Evolutionary conservation across 2,797 vertebrate species (phyloP).

Genomic region (Mus caroli): DNA sequence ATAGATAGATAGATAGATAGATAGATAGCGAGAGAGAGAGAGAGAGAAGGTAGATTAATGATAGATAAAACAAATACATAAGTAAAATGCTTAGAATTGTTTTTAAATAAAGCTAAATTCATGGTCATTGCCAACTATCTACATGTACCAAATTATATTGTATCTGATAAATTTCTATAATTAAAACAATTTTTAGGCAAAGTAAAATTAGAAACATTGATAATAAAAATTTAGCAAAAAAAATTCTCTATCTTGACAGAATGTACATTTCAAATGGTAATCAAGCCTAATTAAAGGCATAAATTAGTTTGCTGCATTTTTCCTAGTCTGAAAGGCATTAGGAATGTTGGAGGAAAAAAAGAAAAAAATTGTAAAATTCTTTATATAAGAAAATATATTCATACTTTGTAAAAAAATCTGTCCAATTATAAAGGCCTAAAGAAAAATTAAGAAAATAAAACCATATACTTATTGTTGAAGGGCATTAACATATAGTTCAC

Average conservation of each 20-base stretch:
- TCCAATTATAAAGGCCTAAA: slow-evolving; percentile 23
- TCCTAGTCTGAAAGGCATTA: not conserved
- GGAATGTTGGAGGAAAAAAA: not conserved
- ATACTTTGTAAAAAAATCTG: slow-evolving; percentile 39
- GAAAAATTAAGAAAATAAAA: slow-evolving; percentile 40
- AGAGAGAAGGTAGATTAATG: no score
- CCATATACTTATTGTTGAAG: slow-evolving; percentile 14
- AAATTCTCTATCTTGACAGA: not conserved
- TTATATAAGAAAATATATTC: slow-evolving; percentile 37
- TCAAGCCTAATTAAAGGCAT: not conserved
- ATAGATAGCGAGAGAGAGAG: not conserved
- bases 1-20: not conserved
- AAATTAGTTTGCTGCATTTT: not conserved
- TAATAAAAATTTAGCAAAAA: slow-evolving; percentile 52
- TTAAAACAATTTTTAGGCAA: not conserved
- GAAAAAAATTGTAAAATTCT: slow-evolving; percentile 23
- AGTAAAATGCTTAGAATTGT: not conserved
- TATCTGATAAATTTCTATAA: not conserved
- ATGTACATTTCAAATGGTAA: slow-evolving; percentile 44
- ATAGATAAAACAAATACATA: not conserved
- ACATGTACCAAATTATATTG: not conserved
- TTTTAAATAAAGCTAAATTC: not conserved
- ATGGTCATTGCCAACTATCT: not conserved
- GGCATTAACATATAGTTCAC: slow-evolving; percentile 60
- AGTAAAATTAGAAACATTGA: slow-evolving; percentile 48